Evolutionary conservation across 2,888 invertebrate species (phyloP).

Genomic region (Sarcophaga carnaria): DNA sequence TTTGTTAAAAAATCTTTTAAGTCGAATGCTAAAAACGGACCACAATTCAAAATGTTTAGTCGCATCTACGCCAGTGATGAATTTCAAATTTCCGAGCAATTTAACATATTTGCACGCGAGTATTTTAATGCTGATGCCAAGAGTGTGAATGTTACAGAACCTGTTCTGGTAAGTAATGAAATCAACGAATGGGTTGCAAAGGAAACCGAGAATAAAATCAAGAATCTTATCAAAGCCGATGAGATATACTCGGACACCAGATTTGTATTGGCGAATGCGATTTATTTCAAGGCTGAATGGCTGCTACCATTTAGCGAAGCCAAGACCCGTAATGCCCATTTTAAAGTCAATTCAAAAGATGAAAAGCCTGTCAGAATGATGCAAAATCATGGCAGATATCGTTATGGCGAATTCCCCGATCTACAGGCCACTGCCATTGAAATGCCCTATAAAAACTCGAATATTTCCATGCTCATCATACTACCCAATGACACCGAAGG

Average conservation of each 20-base stretch:
- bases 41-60: slow-evolving; percentile 85
- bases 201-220: slow-evolving; percentile 91
- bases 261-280: slow-evolving; percentile 90
- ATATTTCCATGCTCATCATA: slow-evolving; percentile 86
- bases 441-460: slow-evolving; percentile 87
- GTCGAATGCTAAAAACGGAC: slow-evolving; percentile 68
- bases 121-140: slow-evolving; percentile 85
- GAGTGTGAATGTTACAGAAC: no score
- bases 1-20: slow-evolving; percentile 71
- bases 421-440: slow-evolving; percentile 85
- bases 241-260: slow-evolving; percentile 84
- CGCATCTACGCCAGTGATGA: slow-evolving; percentile 86
- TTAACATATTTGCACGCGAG: slow-evolving; percentile 84
- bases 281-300: slow-evolving; percentile 94
- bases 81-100: slow-evolving; percentile 83
- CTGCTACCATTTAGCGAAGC: slow-evolving; percentile 84
- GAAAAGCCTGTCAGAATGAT: slow-evolving; percentile 83
- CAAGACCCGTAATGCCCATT: slow-evolving; percentile 76
- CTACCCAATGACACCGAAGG: slow-evolving; percentile 83
- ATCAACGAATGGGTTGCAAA: slow-evolving; percentile 79
- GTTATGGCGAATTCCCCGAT: slow-evolving; percentile 82
- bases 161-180: no score
- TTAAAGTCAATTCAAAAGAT: slow-evolving; percentile 83
- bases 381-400: slow-evolving; percentile 83
- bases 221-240: slow-evolving; percentile 86